These are phyloP conservation scores for Ophiothrix spiculata DNA, from an alignment of 35 echinoderm and acorn worm genomes.

Conservation along the genomic window DNA sequence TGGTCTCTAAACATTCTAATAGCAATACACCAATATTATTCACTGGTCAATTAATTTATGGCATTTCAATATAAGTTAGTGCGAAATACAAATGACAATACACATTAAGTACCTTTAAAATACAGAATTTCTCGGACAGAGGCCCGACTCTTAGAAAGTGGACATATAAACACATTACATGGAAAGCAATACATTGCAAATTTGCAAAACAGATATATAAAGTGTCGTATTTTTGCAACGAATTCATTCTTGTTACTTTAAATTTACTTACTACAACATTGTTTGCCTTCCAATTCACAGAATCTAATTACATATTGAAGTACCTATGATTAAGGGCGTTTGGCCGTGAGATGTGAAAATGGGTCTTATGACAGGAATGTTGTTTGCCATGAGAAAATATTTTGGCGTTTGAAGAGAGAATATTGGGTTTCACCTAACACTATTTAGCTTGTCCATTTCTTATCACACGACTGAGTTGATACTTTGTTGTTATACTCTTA, in stretches of 20 bases:
- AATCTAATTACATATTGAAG: not conserved
- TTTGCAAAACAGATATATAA: not conserved
- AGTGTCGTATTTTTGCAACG: not conserved
- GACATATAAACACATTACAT: too few relatives aligned
- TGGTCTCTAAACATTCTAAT: too few relatives aligned
- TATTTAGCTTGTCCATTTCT: not conserved
- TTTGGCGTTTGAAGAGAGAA: too few relatives aligned
- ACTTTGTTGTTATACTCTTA: not conserved
- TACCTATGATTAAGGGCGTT: not conserved
- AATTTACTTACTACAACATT: not conserved
- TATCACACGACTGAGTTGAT: not conserved
- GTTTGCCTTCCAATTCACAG: not conserved
- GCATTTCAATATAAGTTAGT: not conserved
- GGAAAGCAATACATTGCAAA: too few relatives aligned
- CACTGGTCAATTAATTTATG: too few relatives aligned
- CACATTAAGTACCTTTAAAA: not conserved
- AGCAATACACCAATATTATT: too few relatives aligned
- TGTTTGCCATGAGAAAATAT: too few relatives aligned
- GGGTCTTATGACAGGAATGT: not conserved
- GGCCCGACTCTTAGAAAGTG: not conserved
- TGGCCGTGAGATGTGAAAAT: not conserved
- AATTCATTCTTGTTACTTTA: not conserved
- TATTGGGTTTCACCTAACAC: too few relatives aligned
- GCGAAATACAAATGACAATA: not conserved
- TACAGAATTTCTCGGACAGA: not conserved